Conservation (phyloP, 2,113 vertebrate genomes). For the Paraplagusia blochii region DNA sequence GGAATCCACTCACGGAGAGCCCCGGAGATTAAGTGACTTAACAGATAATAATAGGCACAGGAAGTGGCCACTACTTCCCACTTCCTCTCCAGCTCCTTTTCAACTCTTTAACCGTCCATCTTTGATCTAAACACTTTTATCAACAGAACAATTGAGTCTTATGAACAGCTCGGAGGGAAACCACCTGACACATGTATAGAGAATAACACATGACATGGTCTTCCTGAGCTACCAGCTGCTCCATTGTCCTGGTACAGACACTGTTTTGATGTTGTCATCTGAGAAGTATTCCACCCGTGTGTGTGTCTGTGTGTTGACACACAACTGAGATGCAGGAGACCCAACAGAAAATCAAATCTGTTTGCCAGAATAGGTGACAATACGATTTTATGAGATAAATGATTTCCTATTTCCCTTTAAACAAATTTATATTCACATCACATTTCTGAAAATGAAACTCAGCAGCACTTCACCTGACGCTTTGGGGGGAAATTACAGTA, state of each 20-base stretch:
- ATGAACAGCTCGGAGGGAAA: constrained; percentile 32
- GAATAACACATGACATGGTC: constrained; percentile 44
- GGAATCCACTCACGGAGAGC: constrained; percentile 37
- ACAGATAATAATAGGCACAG: constrained; percentile 47
- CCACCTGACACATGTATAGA: constrained; percentile 20
- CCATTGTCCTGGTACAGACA: constrained; percentile 46
- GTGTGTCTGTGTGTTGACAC: constrained; percentile 8
- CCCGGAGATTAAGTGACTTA: constrained; percentile 28
- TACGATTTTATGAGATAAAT: constrained; percentile 16
- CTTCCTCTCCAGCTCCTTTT: constrained; percentile 48
- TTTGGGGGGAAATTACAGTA: too few species aligned
- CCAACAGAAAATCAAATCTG: not conserved
- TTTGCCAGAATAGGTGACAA: constrained; percentile 8
- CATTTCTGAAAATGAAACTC: not conserved
- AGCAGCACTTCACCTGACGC: too few species aligned
- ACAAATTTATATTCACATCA: not conserved
- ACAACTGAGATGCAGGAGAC: not conserved
- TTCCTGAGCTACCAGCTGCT: constrained; percentile 43
- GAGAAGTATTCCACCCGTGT: constrained; percentile 13
- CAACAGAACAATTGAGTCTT: constrained; percentile 19
- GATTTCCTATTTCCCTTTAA: not conserved
- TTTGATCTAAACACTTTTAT: constrained; percentile 43
- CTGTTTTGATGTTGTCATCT: constrained; percentile 8
- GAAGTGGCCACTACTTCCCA: constrained; percentile 62
- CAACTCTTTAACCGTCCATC: constrained; percentile 18